Evolutionary conservation across 2,888 invertebrate genomes (phyloP).

Genomic region (Hesperia comma): DNA sequence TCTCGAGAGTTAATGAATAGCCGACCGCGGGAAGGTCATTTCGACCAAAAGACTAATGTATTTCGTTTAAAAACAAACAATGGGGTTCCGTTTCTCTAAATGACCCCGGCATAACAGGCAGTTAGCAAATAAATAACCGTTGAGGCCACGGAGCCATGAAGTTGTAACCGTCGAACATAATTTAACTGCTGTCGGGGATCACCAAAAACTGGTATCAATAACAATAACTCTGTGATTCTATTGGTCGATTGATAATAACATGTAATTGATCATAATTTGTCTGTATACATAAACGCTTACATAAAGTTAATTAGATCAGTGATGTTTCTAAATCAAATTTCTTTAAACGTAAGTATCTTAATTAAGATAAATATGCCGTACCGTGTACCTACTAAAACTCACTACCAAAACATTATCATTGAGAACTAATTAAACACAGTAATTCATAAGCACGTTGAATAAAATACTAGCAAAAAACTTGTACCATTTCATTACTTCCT

Average conservation of each 20-base stretch:
- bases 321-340: too few species aligned
- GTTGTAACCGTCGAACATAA: not conserved
- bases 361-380: too few species aligned
- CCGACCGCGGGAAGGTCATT: conserved; percentile 55
- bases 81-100: conserved; percentile 16
- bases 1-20: conserved; percentile 60
- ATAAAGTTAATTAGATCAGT: too few species aligned
- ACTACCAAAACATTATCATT: conserved; percentile 18
- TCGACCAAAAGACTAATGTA: conserved; percentile 63
- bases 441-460: conserved; percentile 49
- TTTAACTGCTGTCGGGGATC: too few species aligned
- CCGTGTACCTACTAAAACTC: not conserved
- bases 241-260: too few species aligned
- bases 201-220: too few species aligned
- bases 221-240: too few species aligned
- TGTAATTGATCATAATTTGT: too few species aligned
- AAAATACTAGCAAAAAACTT: conserved; percentile 57
- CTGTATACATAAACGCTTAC: too few species aligned
- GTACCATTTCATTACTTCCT: conserved; percentile 64
- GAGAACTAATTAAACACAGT: conserved; percentile 17
- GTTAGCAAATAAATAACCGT: conserved; percentile 12
- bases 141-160: not conserved
- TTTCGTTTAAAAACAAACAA: conserved; percentile 49
- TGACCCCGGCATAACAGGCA: conserved; percentile 14
- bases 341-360: too few species aligned